Percentiles rank a stretch among this genome's conserved stretches.
Evolutionary conservation across 2,797 vertebrate genomes (phyloP).

Genomic region (Triplophysa yarkandensis): DNA sequence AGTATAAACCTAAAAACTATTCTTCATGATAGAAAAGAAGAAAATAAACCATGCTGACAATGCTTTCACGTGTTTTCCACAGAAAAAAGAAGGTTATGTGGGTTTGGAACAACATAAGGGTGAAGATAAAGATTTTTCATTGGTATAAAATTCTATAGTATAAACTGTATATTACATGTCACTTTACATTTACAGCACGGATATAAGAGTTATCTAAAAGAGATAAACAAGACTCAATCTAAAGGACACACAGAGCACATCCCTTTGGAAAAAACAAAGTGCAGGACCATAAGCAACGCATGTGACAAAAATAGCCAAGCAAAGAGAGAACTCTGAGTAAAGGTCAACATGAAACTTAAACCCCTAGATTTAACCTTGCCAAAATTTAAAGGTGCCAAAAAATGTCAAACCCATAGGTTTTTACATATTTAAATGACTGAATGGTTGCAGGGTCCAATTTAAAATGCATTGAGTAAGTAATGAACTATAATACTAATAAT

Average conservation of each 20-base stretch:
- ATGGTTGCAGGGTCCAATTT: background rate
- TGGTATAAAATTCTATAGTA: too few species aligned
- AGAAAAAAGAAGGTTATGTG: background rate
- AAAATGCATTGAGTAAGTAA: background rate
- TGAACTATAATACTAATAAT: too few species aligned
- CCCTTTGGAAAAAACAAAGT: constrained; percentile 67
- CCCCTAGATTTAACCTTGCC: constrained; percentile 27
- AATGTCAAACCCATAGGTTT: background rate
- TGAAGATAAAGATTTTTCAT: background rate
- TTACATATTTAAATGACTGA: constrained; percentile 8
- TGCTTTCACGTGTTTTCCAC: background rate
- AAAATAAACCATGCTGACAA: background rate
- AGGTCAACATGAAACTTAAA: constrained; percentile 72
- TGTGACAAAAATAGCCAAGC: constrained; percentile 72
- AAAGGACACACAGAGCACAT: constrained; percentile 48
- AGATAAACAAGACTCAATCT: background rate
- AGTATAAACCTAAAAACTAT: background rate
- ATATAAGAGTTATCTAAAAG: constrained; percentile 9
- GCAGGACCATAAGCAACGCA: constrained; percentile 56
- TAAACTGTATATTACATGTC: background rate
- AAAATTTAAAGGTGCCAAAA: constrained; percentile 5
- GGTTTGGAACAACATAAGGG: background rate
- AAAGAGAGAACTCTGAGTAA: constrained; percentile 72
- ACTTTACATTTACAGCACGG: background rate
- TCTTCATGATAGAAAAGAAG: background rate